phyloP scores from a whole-genome alignment of 2,113 vertebrate species.

The Tragelaphus scriptus region DNA sequence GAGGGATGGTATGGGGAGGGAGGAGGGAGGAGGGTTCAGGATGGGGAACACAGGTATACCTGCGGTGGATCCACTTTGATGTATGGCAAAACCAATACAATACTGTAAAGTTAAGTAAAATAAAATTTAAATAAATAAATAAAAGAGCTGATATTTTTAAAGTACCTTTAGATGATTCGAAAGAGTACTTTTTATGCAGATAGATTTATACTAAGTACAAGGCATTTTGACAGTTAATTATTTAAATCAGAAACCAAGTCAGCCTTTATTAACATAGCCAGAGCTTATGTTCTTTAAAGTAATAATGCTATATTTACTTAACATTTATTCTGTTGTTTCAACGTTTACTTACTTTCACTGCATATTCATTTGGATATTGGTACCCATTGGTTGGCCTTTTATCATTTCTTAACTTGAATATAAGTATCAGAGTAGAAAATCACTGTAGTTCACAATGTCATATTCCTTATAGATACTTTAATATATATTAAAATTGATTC shows the following conservation, averaged over 20 bases:
- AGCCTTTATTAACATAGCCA: background rate
- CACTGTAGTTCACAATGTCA: background rate
- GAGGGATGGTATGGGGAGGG: no score
- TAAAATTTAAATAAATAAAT: no score
- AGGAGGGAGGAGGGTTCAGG: no score
- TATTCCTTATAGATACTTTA: background rate
- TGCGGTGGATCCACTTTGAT: no score
- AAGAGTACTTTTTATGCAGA: background rate
- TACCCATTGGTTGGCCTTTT: conserved; percentile 2
- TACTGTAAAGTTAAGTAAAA: no score
- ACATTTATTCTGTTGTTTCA: background rate
- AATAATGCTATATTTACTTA: background rate
- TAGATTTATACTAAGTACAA: background rate
- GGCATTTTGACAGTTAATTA: background rate
- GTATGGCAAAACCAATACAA: no score
- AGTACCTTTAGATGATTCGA: background rate
- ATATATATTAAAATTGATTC: background rate
- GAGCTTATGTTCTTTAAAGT: background rate
- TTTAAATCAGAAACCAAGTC: background rate
- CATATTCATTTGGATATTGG: background rate
- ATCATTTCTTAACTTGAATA: background rate
- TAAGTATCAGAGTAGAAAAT: background rate
- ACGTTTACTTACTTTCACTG: background rate
- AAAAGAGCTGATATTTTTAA: background rate
- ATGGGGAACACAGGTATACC: no score